phyloP scores from a whole-genome alignment of 2,797 vertebrate genomes.

The Pristis pectinata region DNA sequence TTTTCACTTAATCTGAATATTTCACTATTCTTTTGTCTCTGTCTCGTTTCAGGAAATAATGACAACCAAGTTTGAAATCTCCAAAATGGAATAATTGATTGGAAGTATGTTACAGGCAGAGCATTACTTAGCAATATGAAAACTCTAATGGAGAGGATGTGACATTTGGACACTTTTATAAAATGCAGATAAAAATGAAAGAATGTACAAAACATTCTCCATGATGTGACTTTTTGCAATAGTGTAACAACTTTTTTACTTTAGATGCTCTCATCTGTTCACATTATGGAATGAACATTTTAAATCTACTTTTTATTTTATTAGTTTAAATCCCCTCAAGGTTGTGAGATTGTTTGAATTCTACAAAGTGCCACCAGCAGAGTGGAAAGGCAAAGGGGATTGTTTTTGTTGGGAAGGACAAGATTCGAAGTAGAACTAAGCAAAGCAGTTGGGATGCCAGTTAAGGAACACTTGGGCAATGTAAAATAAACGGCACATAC shows the following conservation, averaged over 20 bases:
- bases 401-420: too few relatives aligned
- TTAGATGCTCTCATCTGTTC: not conserved
- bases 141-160: not conserved
- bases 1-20: too few relatives aligned
- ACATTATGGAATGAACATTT: not conserved
- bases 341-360: not conserved
- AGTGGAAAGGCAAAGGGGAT: not conserved
- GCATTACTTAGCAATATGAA: not conserved
- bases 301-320: not conserved
- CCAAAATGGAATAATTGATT: constrained; percentile 67
- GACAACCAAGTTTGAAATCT: constrained; percentile 72
- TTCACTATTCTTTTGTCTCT: not conserved
- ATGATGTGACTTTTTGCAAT: constrained; percentile 1
- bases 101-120: not conserved
- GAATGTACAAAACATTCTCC: not conserved
- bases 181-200: not conserved
- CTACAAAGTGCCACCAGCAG: not conserved
- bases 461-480: too few relatives aligned
- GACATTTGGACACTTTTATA: not conserved
- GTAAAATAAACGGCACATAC: not conserved
- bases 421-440: too few relatives aligned
- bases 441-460: not conserved
- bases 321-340: not conserved
- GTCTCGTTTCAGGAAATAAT: constrained; percentile 57
- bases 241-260: not conserved